These are phyloP conservation scores for Zosterops lateralis DNA, from an alignment of 2,113 vertebrate species.

Conservation along the genomic window DNA sequence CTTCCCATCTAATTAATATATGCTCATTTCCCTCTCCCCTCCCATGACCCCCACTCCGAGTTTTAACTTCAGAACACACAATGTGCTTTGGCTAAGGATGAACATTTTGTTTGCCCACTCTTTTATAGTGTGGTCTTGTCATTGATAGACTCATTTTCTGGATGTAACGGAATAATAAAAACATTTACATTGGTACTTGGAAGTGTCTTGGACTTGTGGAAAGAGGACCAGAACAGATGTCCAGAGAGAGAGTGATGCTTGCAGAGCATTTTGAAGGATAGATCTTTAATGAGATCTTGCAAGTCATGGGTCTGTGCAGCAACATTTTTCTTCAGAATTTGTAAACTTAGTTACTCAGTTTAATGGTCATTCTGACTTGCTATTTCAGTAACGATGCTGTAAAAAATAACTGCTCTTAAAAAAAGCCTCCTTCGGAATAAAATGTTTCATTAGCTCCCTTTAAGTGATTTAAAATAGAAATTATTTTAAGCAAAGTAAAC, in stretches of 20 bases:
- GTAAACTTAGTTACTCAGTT: background rate
- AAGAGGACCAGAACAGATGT: background rate
- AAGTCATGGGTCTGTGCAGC: background rate
- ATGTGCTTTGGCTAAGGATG: background rate
- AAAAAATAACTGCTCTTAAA: background rate
- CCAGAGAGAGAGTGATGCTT: background rate
- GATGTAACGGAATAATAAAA: background rate
- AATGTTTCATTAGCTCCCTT: background rate
- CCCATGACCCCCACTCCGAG: accelerated
- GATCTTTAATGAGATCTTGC: background rate
- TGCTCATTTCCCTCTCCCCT: background rate
- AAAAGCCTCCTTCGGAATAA: background rate
- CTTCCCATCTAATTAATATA: background rate
- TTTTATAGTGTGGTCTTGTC: background rate
- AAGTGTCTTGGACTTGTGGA: background rate
- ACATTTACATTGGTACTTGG: background rate
- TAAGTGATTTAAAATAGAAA: background rate
- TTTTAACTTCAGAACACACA: background rate
- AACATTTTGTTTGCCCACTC: background rate
- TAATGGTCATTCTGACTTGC: background rate
- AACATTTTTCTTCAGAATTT: background rate
- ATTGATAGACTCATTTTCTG: background rate
- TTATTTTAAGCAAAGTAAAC: background rate
- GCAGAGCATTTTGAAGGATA: background rate
- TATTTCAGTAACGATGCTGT: background rate